Evolutionary conservation across 2,888 invertebrate genomes (phyloP).

Genomic region (Lypha dubia): DNA sequence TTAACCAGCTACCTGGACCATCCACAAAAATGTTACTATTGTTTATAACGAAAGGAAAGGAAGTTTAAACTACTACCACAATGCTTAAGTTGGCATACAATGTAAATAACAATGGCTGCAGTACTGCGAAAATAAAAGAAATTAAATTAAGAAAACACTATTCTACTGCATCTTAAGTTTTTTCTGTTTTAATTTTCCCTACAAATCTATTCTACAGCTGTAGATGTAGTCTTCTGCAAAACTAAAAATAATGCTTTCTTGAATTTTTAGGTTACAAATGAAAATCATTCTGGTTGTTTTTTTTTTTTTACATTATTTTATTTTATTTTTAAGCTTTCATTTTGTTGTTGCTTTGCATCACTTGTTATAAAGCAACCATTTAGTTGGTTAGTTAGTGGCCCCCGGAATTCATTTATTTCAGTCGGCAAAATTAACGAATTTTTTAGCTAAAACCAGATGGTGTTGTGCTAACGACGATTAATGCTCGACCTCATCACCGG

Average conservation of each 20-base stretch:
- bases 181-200: constrained; percentile 14
- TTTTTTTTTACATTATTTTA: constrained; percentile 73
- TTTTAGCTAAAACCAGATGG: constrained; percentile 67
- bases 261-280: constrained; percentile 61
- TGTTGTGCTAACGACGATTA: constrained; percentile 67
- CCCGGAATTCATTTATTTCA: constrained; percentile 76
- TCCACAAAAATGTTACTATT: constrained; percentile 59
- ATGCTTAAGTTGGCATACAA: constrained; percentile 18
- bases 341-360: constrained; percentile 44
- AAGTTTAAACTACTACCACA: constrained; percentile 36
- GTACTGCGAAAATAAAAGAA: neutral
- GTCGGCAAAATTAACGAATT: constrained; percentile 70
- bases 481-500: constrained; percentile 68
- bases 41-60: constrained; percentile 45
- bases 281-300: constrained; percentile 73
- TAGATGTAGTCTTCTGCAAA: constrained; percentile 45
- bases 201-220: neutral
- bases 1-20: constrained; percentile 25
- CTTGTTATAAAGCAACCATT: constrained; percentile 65
- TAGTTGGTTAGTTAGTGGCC: constrained; percentile 68
- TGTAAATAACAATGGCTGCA: constrained; percentile 52
- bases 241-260: constrained; percentile 63
- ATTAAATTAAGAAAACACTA: neutral
- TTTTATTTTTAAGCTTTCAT: constrained; percentile 13
- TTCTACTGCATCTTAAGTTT: constrained; percentile 45